Percentiles rank a stretch among this genome's conserved stretches.
Conservation (phyloP, 2,113 vertebrate genomes). For the Petrocephalus zakoni region DNA sequence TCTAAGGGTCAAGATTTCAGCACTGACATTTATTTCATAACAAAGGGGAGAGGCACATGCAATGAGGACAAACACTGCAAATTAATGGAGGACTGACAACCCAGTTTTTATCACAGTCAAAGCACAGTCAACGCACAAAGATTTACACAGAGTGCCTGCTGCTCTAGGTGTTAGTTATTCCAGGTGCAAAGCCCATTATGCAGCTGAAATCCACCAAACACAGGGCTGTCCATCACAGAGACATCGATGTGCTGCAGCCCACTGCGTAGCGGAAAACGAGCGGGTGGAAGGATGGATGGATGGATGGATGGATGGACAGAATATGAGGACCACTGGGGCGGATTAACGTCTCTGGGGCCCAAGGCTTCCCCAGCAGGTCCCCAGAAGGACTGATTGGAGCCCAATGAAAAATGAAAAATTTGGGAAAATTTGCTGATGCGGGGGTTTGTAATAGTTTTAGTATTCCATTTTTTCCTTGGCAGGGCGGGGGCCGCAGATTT, state of each 20-base stretch:
- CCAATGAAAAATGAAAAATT: neutral
- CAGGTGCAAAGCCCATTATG: slow-evolving; percentile 26
- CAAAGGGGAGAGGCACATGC: neutral
- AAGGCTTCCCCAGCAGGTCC: neutral
- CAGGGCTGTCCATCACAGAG: neutral
- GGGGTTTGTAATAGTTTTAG: neutral
- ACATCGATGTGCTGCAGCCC: neutral
- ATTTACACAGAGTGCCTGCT: neutral
- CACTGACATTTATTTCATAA: neutral
- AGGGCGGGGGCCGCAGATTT: no score
- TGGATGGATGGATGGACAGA: neutral
- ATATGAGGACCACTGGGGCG: neutral
- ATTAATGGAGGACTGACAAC: neutral
- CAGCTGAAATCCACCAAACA: slow-evolving; percentile 45
- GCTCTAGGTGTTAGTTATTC: slow-evolving; percentile 30
- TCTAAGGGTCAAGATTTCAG: neutral
- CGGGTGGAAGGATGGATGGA: neutral
- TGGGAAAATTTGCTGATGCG: neutral
- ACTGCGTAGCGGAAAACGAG: neutral
- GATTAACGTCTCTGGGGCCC: neutral
- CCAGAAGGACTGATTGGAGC: neutral
- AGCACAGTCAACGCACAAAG: neutral
- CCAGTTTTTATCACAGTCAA: neutral
- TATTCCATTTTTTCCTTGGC: no score
- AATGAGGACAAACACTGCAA: neutral